Percentiles rank a stretch among this genome's conserved stretches.
Evolutionary conservation across 2,113 vertebrate species (phyloP).

Genomic region (Sylvietta virens): DNA sequence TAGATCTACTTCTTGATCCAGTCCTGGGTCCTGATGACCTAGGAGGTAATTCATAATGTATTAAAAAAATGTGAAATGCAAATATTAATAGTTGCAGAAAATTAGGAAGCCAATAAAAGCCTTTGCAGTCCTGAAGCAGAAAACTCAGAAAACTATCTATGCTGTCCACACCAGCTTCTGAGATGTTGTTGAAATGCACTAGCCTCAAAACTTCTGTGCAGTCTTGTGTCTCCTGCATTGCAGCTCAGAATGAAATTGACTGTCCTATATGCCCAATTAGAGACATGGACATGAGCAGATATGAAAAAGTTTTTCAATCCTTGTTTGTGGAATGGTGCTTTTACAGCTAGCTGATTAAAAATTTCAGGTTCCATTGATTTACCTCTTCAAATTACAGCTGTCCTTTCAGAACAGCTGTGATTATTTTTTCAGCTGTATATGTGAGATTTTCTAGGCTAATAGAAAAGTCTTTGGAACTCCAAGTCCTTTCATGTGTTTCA

Average conservation of each 20-base stretch:
- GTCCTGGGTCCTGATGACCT: not conserved
- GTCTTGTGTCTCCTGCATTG: too few species aligned
- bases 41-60: not conserved
- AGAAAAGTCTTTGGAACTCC: not conserved
- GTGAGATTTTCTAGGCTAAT: not conserved
- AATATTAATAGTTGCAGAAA: not conserved
- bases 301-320: not conserved
- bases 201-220: not conserved
- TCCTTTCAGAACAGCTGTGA: not conserved
- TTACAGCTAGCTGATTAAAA: not conserved
- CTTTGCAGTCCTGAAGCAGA: not conserved
- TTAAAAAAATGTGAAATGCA: not conserved
- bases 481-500: not conserved
- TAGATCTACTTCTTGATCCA: not conserved
- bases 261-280: rapidly evolving
- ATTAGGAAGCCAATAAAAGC: not conserved
- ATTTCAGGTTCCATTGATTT: not conserved
- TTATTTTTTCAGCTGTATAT: not conserved
- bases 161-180: not conserved
- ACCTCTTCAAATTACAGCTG: not conserved
- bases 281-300: not conserved
- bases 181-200: not conserved
- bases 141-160: not conserved
- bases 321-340: not conserved
- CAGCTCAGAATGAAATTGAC: not conserved